Evolutionary conservation across 2,113 vertebrate genomes (phyloP).

Genomic region (Zosterops pallidus): DNA sequence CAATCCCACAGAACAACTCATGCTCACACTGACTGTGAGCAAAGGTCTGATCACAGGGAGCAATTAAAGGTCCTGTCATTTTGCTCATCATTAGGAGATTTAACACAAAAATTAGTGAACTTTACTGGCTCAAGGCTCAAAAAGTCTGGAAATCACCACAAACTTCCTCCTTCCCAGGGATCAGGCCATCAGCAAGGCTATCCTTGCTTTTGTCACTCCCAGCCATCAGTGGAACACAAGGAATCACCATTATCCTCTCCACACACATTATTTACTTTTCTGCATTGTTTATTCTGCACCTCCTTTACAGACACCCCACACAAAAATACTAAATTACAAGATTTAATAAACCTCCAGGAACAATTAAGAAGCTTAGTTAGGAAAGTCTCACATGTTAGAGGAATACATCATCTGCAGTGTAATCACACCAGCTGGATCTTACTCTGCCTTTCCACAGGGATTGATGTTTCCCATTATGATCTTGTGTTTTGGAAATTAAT

Average conservation of each 20-base stretch:
- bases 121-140: not conserved
- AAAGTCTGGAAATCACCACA: not conserved
- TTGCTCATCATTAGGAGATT: not conserved
- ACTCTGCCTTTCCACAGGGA: not conserved
- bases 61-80: rapidly evolving
- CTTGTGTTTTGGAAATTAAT: not conserved
- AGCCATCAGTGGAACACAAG: rapidly evolving
- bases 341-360: not conserved
- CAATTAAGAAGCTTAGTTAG: not conserved
- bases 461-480: not conserved
- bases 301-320: not conserved
- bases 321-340: not conserved
- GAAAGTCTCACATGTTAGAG: not conserved
- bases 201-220: not conserved
- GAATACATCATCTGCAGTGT: not conserved
- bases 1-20: rapidly evolving
- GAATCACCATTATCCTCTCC: not conserved
- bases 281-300: not conserved
- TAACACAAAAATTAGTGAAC: rapidly evolving
- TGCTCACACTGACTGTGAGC: rapidly evolving
- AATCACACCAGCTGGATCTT: not conserved
- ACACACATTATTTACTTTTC: not conserved
- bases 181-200: not conserved
- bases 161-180: not conserved
- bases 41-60: not conserved